These are phyloP conservation scores for Nemopilema nomurai DNA, from an alignment of 30 jellyfish, hydroid and myxozoan species.

Conservation along the genomic window DNA sequence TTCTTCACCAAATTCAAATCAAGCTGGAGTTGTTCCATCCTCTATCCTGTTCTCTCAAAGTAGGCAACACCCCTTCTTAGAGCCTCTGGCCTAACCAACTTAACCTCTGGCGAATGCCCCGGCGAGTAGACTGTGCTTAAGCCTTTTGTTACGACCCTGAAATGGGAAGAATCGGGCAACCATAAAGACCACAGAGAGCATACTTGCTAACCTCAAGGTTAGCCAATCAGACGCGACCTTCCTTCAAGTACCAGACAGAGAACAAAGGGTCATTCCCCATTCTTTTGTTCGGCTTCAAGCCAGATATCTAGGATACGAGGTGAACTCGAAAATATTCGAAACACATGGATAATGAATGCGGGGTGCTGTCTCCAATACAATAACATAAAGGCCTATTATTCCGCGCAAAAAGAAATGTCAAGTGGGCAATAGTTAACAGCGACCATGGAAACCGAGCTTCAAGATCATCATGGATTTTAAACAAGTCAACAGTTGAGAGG, in stretches of 20 bases:
- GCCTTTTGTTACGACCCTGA: slow-evolving; percentile 15
- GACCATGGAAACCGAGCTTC: not conserved
- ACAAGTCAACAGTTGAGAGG: no score
- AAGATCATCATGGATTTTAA: not conserved
- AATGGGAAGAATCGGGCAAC: slow-evolving; percentile 25
- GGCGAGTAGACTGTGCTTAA: slow-evolving; percentile 34
- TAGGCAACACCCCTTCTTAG: slow-evolving; percentile 54
- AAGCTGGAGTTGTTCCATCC: slow-evolving; percentile 81
- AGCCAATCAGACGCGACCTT: slow-evolving; percentile 32
- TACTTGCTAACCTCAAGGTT: slow-evolving; percentile 23
- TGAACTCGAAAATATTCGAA: slow-evolving; percentile 11
- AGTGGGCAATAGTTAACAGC: no score
- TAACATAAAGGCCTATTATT: not conserved
- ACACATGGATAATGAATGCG: slow-evolving; percentile 59
- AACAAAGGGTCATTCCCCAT: slow-evolving; percentile 53
- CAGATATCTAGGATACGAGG: slow-evolving; percentile 47
- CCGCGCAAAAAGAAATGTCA: not conserved
- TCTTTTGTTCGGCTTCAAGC: not conserved
- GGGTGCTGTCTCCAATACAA: not conserved
- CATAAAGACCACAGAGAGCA: slow-evolving; percentile 43
- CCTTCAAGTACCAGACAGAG: slow-evolving; percentile 28
- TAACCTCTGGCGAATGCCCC: slow-evolving; percentile 55
- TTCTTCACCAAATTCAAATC: slow-evolving; percentile 81
- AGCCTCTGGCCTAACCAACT: slow-evolving; percentile 10
- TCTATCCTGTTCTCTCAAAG: not conserved